Base-by-base conservation (phyloP, 1,140 invertebrate genomes). In the Temnothorax curvispinosus region DNA sequence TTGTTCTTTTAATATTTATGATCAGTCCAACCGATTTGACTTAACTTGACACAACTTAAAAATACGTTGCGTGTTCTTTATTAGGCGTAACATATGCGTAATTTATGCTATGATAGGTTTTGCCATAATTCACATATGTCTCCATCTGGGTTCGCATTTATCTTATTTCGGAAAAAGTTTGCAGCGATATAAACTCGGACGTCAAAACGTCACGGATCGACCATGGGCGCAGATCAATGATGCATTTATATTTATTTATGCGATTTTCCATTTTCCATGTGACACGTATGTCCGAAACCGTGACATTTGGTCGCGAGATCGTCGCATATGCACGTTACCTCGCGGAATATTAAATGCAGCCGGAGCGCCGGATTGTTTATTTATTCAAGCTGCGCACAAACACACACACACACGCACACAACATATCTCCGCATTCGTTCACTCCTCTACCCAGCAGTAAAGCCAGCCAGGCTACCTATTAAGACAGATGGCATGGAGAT, bases 191-290 rank as follows among this genome's bases (percentile, higher is more conserved):
- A 84, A 84, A 74, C 69, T 75, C 69, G 54, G 8, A 84, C 69
- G 41, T 69, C 44, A 35, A 32, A 67, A 78, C 52, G 65, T 72
- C 41, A 27, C 41, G 74, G 64, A 74, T 60, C 54, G 67, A 7
- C 52, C 52, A 44, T 58, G 52, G 65, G 35, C 50, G 41, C 38
- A 56, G 75, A 84, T 84, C 80, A 74, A 82, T 84, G 69, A 84
- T 75, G 67, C 69, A 84, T 84, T 84, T 50, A 75, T 84, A 84
- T 84, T 84, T 84, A 84, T 84, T 84, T 84, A 84, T 84, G 52
- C 80, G 80, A 84, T 84, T 84, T 84, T 74, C 80, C 80, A 84
- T 84, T 84, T 84, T 84, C 80, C 69, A 75, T 38, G 69, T 75
- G 80, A 84, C 80, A 84, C 80, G 80, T 50, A 84, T 75, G 80